Percentiles rank a stretch among this genome's conserved stretches.
Evolutionary conservation across 2,113 vertebrate species (phyloP).

Genomic region (Pholis gunnellus): DNA sequence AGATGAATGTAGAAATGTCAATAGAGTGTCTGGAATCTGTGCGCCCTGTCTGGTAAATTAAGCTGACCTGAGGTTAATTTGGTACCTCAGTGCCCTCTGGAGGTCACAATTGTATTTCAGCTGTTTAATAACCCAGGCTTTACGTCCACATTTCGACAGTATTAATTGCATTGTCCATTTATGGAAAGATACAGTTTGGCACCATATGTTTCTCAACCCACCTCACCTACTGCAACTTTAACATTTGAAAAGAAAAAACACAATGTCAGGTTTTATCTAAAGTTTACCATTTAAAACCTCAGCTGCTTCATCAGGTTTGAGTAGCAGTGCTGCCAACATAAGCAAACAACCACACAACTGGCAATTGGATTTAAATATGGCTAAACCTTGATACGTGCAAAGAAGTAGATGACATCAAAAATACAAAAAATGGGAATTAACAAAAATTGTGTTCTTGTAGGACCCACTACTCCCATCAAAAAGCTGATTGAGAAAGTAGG

Average conservation of each 20-base stretch:
- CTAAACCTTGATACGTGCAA: neutral
- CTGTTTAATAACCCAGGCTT: conserved; percentile 54
- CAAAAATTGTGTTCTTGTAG: neutral
- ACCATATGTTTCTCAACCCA: neutral
- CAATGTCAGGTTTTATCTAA: neutral
- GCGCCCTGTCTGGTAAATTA: conserved; percentile 59
- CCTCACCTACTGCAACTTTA: neutral
- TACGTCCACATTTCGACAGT: conserved; percentile 13
- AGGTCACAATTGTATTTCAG: conserved; percentile 62
- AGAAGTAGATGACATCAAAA: neutral
- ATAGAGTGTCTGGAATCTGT: conserved; percentile 27
- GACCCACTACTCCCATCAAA: neutral
- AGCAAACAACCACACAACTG: neutral
- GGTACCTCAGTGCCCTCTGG: conserved; percentile 66
- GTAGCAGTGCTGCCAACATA: neutral
- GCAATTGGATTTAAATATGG: neutral
- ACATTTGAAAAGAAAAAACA: neutral
- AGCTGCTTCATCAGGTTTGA: neutral
- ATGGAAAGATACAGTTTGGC: conserved; percentile 16
- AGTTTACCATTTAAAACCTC: neutral
- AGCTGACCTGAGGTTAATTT: conserved; percentile 78
- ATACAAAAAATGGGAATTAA: neutral
- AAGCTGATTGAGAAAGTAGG: neutral
- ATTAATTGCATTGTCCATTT: conserved; percentile 59
- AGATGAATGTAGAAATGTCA: conserved; percentile 50